Evolutionary conservation across 1,140 invertebrate species (phyloP).

Genomic region (Gonatopus flavifemur): DNA sequence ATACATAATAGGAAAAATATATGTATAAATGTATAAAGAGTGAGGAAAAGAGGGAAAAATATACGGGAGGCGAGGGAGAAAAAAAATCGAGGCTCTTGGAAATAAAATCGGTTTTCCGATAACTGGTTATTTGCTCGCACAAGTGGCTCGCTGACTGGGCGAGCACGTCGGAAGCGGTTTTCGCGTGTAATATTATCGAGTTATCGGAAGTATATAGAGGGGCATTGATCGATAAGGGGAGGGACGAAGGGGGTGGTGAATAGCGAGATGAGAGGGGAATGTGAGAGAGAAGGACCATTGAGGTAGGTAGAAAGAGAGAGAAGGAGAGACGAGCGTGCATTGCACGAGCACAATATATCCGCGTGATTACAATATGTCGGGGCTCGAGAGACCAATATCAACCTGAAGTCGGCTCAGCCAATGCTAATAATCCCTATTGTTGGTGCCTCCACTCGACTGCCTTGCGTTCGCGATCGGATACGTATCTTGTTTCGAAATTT

Average conservation of each 20-base stretch:
- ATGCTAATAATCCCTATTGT: constrained; percentile 45
- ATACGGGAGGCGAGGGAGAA: background rate
- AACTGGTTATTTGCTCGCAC: constrained; percentile 55
- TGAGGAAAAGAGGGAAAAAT: background rate
- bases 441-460: constrained; percentile 31
- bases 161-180: constrained; percentile 54
- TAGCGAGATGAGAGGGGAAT: constrained; percentile 28
- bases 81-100: constrained; percentile 33
- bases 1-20: too few species aligned
- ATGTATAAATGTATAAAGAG: too few species aligned
- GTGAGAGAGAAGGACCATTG: constrained; percentile 23
- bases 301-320: constrained; percentile 29
- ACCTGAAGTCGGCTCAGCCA: constrained; percentile 37
- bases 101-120: constrained; percentile 57
- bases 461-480: constrained; percentile 28
- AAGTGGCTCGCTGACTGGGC: constrained; percentile 54
- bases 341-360: constrained; percentile 45
- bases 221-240: constrained; percentile 31
- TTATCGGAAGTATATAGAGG: constrained; percentile 44
- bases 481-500: constrained; percentile 36
- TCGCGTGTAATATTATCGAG: constrained; percentile 56
- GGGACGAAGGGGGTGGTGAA: constrained; percentile 6
- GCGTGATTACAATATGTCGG: constrained; percentile 52
- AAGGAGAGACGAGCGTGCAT: constrained; percentile 33
- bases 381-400: constrained; percentile 41